Evolutionary conservation across 2,113 vertebrate genomes (phyloP).

Genomic region (Pedetes capensis): DNA sequence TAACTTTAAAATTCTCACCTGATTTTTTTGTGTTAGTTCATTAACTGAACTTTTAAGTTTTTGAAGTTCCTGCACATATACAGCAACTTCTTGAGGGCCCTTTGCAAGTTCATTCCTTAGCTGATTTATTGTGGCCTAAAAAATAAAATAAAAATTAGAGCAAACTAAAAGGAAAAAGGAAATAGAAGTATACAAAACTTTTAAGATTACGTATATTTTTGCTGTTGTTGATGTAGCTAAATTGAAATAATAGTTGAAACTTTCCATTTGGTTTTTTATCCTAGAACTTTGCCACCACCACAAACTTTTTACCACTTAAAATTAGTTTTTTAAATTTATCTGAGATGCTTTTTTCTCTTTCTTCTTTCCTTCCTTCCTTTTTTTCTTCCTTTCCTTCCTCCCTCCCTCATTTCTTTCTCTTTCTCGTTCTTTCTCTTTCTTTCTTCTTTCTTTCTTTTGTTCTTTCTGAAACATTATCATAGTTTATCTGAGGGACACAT

Average conservation of each 20-base stretch:
- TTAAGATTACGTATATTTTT: not conserved
- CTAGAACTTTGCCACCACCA: not conserved
- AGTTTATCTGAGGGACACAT: not conserved
- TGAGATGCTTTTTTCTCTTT: no score
- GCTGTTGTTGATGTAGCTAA: not conserved
- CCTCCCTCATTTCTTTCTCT: constrained; percentile 11
- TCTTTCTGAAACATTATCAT: no score
- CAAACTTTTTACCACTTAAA: not conserved
- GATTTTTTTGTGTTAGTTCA: constrained; percentile 91
- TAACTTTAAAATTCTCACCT: constrained; percentile 85
- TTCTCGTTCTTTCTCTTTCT: no score
- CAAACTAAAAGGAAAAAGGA: constrained; percentile 33
- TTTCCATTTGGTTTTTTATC: constrained; percentile 13
- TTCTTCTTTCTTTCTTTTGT: no score
- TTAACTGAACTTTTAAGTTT: constrained; percentile 90
- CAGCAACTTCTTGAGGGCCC: constrained; percentile 94
- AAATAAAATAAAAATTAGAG: constrained; percentile 44
- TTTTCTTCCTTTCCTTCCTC: no score
- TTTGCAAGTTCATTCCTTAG: constrained; percentile 94
- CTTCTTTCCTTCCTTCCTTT: no score
- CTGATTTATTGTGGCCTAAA: constrained; percentile 90
- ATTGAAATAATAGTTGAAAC: constrained; percentile 26
- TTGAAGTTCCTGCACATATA: constrained; percentile 94
- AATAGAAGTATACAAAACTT: not conserved
- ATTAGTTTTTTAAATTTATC: constrained; percentile 20